These are phyloP conservation scores for Nomia melanderi DNA, from an alignment of 1,140 invertebrate genomes.

Conservation along the genomic window DNA sequence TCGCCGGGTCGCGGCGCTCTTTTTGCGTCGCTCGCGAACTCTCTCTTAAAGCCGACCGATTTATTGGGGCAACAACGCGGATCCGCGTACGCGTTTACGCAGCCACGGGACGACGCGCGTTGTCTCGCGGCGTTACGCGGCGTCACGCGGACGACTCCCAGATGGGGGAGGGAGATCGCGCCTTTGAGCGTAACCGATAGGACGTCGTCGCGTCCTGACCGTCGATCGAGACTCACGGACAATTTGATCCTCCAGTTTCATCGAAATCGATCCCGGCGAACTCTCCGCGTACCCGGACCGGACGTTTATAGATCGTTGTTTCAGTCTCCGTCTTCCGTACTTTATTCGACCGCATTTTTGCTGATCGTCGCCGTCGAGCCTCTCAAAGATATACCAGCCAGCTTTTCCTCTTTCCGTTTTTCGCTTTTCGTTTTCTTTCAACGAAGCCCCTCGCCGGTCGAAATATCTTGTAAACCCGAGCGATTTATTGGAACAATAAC, in stretches of 20 bases:
- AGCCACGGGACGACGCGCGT: slow-evolving; percentile 6
- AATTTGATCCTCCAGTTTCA: too few relatives aligned
- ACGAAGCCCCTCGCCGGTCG: neutral
- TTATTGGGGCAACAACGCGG: slow-evolving; percentile 63
- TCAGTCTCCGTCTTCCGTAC: too few relatives aligned
- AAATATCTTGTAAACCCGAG: slow-evolving; percentile 38
- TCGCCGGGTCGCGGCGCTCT: neutral
- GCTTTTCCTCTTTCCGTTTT: slow-evolving; percentile 1
- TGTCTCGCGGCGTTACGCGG: neutral
- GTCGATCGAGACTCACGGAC: too few relatives aligned
- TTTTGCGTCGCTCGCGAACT: slow-evolving; percentile 7
- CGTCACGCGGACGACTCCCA: slow-evolving; percentile 31
- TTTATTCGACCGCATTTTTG: neutral
- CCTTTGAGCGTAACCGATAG: slow-evolving; percentile 19
- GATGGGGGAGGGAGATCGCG: slow-evolving; percentile 25
- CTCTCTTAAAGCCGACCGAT: slow-evolving; percentile 61
- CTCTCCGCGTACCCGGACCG: too few relatives aligned
- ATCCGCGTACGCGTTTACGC: slow-evolving; percentile 28
- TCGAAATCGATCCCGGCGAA: too few relatives aligned
- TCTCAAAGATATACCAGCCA: neutral
- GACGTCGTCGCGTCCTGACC: neutral
- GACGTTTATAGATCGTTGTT: too few relatives aligned
- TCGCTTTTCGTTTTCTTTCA: too few relatives aligned
- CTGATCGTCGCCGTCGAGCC: neutral
- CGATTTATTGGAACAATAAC: slow-evolving; percentile 61